Evolutionary conservation across 2,113 vertebrate species (phyloP).

Genomic region (Larimichthys crocea): DNA sequence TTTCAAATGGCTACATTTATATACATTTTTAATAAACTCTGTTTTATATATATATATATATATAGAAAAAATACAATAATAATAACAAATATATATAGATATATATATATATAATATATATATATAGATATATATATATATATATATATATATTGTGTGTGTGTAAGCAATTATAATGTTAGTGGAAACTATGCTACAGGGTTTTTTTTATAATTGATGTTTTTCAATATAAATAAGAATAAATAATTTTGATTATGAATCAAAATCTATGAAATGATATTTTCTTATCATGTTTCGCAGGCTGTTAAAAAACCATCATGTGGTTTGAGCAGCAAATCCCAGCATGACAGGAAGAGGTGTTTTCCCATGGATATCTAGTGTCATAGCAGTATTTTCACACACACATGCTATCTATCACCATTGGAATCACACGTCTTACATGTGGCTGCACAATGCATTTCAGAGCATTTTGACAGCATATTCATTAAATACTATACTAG

Average conservation of each 20-base stretch:
- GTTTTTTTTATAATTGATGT: constrained; percentile 56
- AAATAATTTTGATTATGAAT: constrained; percentile 62
- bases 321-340: neutral
- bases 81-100: too few relatives aligned
- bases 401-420: neutral
- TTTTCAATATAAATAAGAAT: constrained; percentile 49
- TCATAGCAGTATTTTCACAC: neutral
- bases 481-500: neutral
- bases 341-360: neutral
- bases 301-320: neutral
- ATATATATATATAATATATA: too few relatives aligned
- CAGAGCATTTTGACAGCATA: neutral
- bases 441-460: neutral
- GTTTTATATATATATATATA: constrained; percentile 60
- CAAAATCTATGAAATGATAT: constrained; percentile 18
- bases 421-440: neutral
- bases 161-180: constrained; percentile 40
- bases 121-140: too few relatives aligned
- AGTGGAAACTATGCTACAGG: constrained; percentile 32
- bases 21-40: constrained; percentile 44
- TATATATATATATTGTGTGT: constrained; percentile 7
- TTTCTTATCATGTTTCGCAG: constrained; percentile 1
- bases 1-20: constrained; percentile 32
- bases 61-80: too few relatives aligned
- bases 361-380: neutral